Evolutionary conservation across 1,140 invertebrate genomes (phyloP).

Genomic region (Palaemon carinicauda): DNA sequence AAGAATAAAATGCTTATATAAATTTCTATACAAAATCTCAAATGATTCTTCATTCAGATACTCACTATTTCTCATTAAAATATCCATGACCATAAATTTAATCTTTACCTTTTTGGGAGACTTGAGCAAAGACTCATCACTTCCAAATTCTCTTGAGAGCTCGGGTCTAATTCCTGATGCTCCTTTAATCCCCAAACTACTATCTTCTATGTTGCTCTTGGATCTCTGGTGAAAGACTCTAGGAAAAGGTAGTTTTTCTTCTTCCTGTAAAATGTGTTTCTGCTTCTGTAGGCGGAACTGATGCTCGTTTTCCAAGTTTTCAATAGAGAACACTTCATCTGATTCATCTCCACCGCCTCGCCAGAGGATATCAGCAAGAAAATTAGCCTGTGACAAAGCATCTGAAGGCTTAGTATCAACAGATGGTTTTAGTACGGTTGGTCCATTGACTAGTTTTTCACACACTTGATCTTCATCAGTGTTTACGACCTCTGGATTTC

Average conservation of each 20-base stretch:
- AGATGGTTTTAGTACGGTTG: not conserved
- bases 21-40: not conserved
- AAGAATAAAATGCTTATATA: no score
- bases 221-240: slow-evolving; percentile 34
- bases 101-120: slow-evolving; percentile 33
- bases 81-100: no score
- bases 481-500: not conserved
- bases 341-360: slow-evolving; percentile 32
- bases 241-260: not conserved
- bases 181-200: not conserved
- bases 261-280: not conserved
- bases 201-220: slow-evolving; percentile 39
- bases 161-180: not conserved
- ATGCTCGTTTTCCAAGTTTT: slow-evolving; percentile 34
- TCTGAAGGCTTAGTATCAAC: slow-evolving; percentile 10
- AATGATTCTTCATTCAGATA: no score
- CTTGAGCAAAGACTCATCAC: slow-evolving; percentile 33
- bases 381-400: slow-evolving; percentile 30
- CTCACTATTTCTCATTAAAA: no score
- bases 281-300: not conserved
- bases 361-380: slow-evolving; percentile 40
- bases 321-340: slow-evolving; percentile 40
- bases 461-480: not conserved
- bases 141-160: slow-evolving; percentile 37
- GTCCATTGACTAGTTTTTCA: not conserved